Evolutionary conservation across 2,113 vertebrate genomes (phyloP).

Genomic region (Chionomys nivalis): DNA sequence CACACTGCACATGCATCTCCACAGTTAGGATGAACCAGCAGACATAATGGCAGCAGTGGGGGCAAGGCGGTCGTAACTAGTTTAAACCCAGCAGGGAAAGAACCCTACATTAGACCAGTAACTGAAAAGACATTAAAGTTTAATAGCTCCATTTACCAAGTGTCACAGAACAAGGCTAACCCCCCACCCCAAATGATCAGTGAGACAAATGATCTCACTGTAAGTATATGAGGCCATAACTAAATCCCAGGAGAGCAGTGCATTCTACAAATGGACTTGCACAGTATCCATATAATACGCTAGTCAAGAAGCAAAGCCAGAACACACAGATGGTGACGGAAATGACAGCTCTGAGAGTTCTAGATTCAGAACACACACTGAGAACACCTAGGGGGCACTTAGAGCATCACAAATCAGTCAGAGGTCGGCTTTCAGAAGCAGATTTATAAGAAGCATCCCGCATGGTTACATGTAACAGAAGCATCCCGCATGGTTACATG

Average conservation of each 20-base stretch:
- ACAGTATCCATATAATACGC: conserved; percentile 32
- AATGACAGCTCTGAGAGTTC: conserved; percentile 18
- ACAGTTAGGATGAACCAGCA: background rate
- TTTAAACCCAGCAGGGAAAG: conserved; percentile 26
- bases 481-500: background rate
- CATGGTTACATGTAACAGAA: background rate
- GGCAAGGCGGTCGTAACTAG: background rate
- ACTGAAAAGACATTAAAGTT: conserved; percentile 74
- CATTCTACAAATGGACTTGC: conserved; percentile 39
- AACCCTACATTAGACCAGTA: conserved; percentile 25
- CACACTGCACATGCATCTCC: background rate
- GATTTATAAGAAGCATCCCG: background rate
- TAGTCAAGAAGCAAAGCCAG: conserved; percentile 26
- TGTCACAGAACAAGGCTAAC: conserved; percentile 14
- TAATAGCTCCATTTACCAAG: conserved; percentile 74
- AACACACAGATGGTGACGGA: conserved; percentile 38
- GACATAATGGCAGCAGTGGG: background rate
- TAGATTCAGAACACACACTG: background rate
- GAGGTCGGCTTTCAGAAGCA: background rate
- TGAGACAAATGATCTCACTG: conserved; percentile 40
- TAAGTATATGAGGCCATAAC: conserved; percentile 45
- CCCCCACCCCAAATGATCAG: conserved; percentile 1
- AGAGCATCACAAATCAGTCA: conserved; percentile 18
- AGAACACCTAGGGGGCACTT: conserved; percentile 21
- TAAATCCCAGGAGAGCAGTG: conserved; percentile 48